Evolutionary conservation across 2,888 invertebrate genomes (phyloP).

Genomic region (Amitus sp.): DNA sequence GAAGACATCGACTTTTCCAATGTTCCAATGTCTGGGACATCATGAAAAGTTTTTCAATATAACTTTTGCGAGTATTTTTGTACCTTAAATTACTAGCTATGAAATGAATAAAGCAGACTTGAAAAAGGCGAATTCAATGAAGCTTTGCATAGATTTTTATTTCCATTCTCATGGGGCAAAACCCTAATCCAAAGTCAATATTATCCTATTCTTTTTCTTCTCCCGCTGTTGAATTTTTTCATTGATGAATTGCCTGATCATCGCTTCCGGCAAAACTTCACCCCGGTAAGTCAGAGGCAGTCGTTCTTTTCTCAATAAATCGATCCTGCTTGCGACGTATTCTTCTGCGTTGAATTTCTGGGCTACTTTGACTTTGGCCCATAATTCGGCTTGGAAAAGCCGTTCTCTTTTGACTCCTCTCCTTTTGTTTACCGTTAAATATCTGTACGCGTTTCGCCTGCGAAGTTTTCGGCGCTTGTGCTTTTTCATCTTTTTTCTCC

Average conservation of each 20-base stretch:
- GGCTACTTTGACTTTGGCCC: conserved; percentile 77
- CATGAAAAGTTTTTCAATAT: no score
- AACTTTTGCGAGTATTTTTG: no score
- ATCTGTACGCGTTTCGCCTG: conserved; percentile 81
- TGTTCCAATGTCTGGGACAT: no score
- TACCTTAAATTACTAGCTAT: no score
- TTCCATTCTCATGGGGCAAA: neutral
- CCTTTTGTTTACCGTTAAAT: conserved; percentile 76
- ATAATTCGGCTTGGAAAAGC: conserved; percentile 76
- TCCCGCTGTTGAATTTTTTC: conserved; percentile 67
- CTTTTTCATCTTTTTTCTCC: conserved; percentile 86
- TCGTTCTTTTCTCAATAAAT: conserved; percentile 71
- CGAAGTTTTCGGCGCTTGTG: conserved; percentile 84
- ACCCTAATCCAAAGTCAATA: neutral
- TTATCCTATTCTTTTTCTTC: neutral
- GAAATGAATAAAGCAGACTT: no score
- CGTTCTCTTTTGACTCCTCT: conserved; percentile 82
- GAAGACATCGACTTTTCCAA: no score
- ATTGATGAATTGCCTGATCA: conserved; percentile 75
- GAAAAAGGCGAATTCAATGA: no score
- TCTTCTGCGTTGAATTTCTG: conserved; percentile 80
- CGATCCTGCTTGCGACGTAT: conserved; percentile 75
- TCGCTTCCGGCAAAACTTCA: conserved; percentile 73
- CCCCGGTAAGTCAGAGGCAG: conserved; percentile 71
- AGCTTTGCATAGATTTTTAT: no score